Conservation (phyloP, 2,113 vertebrate species). For the Microtus richardsoni region DNA sequence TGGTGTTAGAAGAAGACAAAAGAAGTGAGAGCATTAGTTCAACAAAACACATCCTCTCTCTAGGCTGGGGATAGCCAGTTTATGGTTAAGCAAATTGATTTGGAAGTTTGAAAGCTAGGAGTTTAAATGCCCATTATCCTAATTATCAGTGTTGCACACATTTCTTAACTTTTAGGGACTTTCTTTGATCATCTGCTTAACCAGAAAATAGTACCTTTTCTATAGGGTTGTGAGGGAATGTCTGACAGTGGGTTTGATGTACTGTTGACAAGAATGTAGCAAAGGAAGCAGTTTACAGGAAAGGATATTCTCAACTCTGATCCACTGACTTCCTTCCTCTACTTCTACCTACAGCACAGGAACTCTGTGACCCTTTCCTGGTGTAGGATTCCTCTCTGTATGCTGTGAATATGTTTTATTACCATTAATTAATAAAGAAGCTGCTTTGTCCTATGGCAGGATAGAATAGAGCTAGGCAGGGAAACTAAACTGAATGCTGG, state of each 20-base stretch:
- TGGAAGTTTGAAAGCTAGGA: neutral
- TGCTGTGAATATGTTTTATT: too few species aligned
- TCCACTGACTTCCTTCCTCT: neutral
- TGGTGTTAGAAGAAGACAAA: neutral
- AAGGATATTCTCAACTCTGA: neutral
- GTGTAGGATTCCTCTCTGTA: too few species aligned
- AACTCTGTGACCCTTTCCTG: neutral
- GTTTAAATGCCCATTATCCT: neutral
- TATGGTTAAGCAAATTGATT: neutral
- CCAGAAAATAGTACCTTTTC: constrained; percentile 1
- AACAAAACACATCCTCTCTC: neutral
- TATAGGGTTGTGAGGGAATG: neutral
- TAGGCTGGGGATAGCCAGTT: neutral
- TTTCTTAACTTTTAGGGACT: neutral
- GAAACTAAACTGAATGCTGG: too few species aligned
- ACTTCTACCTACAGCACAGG: neutral
- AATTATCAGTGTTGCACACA: neutral
- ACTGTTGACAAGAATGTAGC: neutral
- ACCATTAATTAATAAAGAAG: too few species aligned
- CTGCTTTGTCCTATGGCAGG: too few species aligned
- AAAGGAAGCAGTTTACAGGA: neutral
- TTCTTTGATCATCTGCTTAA: constrained; percentile 21
- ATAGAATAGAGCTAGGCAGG: too few species aligned
- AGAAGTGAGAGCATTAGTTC: neutral
- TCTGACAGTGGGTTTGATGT: neutral